phyloP scores from a whole-genome alignment of 1,140 invertebrate species.

The Caenorhabditis inopinata region DNA sequence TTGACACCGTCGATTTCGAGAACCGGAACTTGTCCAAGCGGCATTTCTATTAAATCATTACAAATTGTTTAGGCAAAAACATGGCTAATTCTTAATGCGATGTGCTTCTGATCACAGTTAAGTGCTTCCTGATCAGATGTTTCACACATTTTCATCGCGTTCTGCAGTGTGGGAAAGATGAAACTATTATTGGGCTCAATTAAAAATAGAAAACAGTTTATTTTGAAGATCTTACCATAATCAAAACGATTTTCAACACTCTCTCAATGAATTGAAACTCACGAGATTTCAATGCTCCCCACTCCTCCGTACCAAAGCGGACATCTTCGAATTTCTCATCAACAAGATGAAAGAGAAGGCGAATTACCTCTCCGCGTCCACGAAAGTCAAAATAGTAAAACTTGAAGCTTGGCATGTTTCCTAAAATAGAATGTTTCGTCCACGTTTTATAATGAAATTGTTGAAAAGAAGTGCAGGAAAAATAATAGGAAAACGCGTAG shows the following conservation, averaged over 20 bases:
- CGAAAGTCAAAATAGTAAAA: slow-evolving; percentile 7
- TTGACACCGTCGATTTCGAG: slow-evolving; percentile 40
- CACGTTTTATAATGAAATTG: no score
- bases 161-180: no score
- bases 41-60: slow-evolving; percentile 30
- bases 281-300: neutral
- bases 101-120: no score
- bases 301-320: neutral
- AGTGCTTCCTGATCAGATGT: no score
- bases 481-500: no score
- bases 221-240: no score
- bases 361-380: neutral
- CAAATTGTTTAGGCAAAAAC: neutral
- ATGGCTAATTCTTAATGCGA: neutral
- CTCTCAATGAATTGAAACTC: neutral
- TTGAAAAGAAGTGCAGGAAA: no score
- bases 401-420: slow-evolving; percentile 20
- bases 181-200: no score
- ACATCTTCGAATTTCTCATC: slow-evolving; percentile 7
- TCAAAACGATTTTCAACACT: neutral
- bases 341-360: slow-evolving; percentile 14
- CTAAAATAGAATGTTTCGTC: no score
- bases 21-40: slow-evolving; percentile 39
- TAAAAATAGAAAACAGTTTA: no score
- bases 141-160: no score